A percentile compares a stretch with the other conserved stretches of the same genome.
Evolutionary conservation across 2,888 invertebrate species (phyloP).

Genomic region (Gymnocheta viridis): DNA sequence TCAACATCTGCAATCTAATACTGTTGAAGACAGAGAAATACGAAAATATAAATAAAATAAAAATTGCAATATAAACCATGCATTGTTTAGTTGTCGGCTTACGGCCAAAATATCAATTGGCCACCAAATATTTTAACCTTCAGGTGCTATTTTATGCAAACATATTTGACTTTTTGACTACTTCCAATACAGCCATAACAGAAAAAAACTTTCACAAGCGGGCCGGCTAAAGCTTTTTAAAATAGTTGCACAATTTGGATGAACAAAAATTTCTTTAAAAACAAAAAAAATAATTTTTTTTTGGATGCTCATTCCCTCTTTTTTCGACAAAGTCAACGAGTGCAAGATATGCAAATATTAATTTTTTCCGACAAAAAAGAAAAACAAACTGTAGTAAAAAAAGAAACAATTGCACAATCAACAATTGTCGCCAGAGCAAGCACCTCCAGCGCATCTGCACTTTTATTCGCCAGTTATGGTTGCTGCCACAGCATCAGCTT

Average conservation of each 20-base stretch:
- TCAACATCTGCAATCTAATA: slow-evolving; percentile 48
- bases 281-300: slow-evolving; percentile 27
- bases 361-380: not conserved
- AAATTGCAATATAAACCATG: slow-evolving; percentile 22
- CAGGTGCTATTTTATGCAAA: slow-evolving; percentile 67
- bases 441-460: slow-evolving; percentile 61
- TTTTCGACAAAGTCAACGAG: slow-evolving; percentile 54
- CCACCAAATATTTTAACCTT: slow-evolving; percentile 67
- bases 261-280: slow-evolving; percentile 37
- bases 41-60: not conserved
- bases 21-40: not conserved
- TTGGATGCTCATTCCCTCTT: slow-evolving; percentile 13
- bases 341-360: slow-evolving; percentile 46
- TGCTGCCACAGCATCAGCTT: not conserved
- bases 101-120: slow-evolving; percentile 63
- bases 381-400: not conserved
- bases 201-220: slow-evolving; percentile 60
- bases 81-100: slow-evolving; percentile 55
- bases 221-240: slow-evolving; percentile 56
- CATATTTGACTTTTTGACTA: slow-evolving; percentile 51
- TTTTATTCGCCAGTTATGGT: slow-evolving; percentile 48
- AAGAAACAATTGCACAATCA: slow-evolving; percentile 63
- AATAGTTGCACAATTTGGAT: slow-evolving; percentile 32
- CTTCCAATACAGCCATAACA: slow-evolving; percentile 40
- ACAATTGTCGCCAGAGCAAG: slow-evolving; percentile 66